Evolutionary conservation across 1,140 invertebrate species (phyloP).

Genomic region (Ceratina australensis): DNA sequence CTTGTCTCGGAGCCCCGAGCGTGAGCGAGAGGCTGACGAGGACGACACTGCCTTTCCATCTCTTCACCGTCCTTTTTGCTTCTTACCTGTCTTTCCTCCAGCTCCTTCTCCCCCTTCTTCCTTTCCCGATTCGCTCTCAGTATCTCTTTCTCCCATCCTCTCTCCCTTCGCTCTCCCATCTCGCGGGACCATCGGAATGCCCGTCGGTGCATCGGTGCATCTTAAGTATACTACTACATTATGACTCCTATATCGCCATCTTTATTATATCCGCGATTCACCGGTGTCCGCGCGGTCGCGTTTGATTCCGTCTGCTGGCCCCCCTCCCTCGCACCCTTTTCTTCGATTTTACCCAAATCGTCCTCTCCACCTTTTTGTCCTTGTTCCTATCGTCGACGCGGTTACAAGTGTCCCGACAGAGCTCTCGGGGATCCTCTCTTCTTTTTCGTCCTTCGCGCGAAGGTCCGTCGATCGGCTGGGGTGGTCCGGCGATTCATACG

Average conservation of each 20-base stretch:
- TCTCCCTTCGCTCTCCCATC: constrained; percentile 29
- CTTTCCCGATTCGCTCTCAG: not conserved
- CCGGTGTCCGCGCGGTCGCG: constrained; percentile 61
- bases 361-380: not conserved
- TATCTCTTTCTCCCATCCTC: constrained; percentile 3
- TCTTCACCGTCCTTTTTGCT: constrained; percentile 32
- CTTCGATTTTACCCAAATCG: not conserved
- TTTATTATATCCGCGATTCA: constrained; percentile 76
- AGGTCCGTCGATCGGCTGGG: not conserved
- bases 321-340: constrained; percentile 40
- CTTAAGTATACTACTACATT: constrained; percentile 75
- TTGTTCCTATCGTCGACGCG: not conserved
- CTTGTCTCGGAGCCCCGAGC: constrained; percentile 75
- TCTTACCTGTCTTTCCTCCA: constrained; percentile 50
- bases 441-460: not conserved
- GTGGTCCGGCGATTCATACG: constrained; percentile 2
- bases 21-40: constrained; percentile 78
- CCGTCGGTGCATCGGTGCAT: constrained; percentile 66
- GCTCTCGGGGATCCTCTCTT: too few relatives aligned
- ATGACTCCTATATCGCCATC: constrained; percentile 78
- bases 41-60: constrained; percentile 63
- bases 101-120: constrained; percentile 38
- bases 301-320: constrained; percentile 69
- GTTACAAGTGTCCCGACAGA: not conserved
- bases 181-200: constrained; percentile 72